Evolutionary conservation across 2,113 vertebrate genomes (phyloP).

Genomic region (Heptranchias perlo): DNA sequence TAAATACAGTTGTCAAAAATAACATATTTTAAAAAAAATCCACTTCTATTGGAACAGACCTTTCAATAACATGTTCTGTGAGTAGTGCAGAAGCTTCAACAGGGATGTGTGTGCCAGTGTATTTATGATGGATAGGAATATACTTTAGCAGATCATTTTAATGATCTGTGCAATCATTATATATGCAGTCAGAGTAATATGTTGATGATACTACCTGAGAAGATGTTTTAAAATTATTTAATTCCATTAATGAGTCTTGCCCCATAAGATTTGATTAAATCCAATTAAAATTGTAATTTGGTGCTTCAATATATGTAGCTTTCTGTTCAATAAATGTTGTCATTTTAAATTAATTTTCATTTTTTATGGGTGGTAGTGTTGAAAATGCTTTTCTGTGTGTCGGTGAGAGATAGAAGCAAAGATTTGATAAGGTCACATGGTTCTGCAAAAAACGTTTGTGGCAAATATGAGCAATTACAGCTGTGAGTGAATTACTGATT

Average conservation of each 20-base stretch:
- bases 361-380: background rate
- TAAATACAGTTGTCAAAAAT: constrained; percentile 98
- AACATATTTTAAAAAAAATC: constrained; percentile 79
- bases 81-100: background rate
- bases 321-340: background rate
- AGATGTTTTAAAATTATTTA: background rate
- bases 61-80: background rate
- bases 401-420: background rate
- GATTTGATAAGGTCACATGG: background rate
- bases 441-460: background rate
- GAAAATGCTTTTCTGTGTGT: background rate
- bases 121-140: background rate
- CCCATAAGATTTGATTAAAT: background rate
- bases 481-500: background rate
- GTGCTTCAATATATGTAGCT: background rate
- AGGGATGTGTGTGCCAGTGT: background rate
- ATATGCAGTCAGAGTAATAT: too few species aligned
- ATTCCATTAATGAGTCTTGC: background rate
- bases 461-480: background rate
- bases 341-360: background rate
- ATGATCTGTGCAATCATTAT: too few species aligned
- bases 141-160: background rate
- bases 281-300: background rate
- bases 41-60: background rate
- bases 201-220: background rate